Percentiles rank a stretch among this genome's conserved stretches.
These are phyloP conservation scores for Morinoia aosen DNA, from an alignment of 2,888 invertebrate species.

Conservation along the genomic window DNA sequence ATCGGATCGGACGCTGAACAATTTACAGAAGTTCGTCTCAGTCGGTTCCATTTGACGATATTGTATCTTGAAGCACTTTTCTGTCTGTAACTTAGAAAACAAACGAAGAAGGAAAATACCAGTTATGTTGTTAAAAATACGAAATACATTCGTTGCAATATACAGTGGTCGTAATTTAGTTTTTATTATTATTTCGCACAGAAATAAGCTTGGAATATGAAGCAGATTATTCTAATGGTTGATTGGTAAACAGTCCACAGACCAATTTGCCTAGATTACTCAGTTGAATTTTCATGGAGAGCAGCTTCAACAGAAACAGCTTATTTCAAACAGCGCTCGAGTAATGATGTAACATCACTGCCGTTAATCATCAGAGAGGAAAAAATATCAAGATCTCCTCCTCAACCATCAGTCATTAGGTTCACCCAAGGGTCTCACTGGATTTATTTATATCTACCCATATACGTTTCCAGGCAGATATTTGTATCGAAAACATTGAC, in stretches of 20 bases:
- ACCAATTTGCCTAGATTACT: not conserved
- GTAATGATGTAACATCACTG: not conserved
- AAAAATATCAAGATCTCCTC: not conserved
- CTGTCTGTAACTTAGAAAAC: no score
- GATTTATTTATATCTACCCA: not conserved
- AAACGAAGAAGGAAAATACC: no score
- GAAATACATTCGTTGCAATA: no score
- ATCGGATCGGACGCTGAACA: no score
- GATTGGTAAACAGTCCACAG: not conserved
- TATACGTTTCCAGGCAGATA: not conserved
- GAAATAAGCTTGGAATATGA: no score
- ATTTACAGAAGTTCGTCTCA: no score
- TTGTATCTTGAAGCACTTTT: no score
- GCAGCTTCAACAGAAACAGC: not conserved
- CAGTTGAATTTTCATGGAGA: not conserved
- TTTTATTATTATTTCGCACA: no score
- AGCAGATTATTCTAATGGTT: no score
- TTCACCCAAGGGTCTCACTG: not conserved
- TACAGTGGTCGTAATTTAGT: no score
- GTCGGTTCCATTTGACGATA: no score
- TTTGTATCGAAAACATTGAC: not conserved
- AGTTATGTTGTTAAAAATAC: no score
- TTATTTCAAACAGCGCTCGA: not conserved
- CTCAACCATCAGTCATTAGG: not conserved
- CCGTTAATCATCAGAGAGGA: not conserved